Conservation (phyloP, 2,797 vertebrate genomes). For the Notolabrus celidotus region DNA sequence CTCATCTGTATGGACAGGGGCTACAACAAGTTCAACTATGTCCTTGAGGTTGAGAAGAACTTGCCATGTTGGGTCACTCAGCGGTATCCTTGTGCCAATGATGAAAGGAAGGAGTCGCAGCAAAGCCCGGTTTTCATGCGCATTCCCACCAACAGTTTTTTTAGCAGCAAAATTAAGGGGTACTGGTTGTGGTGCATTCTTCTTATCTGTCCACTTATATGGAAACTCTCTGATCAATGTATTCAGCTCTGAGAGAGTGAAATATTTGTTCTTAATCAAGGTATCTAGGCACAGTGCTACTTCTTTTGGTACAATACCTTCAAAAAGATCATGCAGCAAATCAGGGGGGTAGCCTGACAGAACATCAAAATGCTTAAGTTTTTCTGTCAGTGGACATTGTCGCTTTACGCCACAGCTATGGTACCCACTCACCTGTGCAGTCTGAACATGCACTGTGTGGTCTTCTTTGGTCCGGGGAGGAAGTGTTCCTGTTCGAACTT, state of each 20-base stretch:
- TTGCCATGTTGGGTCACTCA: constrained; percentile 50
- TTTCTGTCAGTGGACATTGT: constrained; percentile 45
- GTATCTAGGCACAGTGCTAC: constrained; percentile 34
- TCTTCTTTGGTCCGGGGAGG: constrained; percentile 11
- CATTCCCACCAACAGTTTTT: constrained; percentile 47
- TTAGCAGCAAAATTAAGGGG: constrained; percentile 29
- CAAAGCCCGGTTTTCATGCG: constrained; percentile 48
- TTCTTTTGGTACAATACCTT: constrained; percentile 44
- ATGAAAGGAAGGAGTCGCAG: constrained; percentile 50
- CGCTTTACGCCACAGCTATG: constrained; percentile 48
- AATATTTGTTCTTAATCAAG: constrained; percentile 31
- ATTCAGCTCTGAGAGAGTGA: constrained; percentile 47
- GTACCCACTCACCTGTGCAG: constrained; percentile 5
- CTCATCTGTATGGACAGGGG: constrained; percentile 39
- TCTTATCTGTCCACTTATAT: constrained; percentile 48
- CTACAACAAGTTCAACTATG: constrained; percentile 46
- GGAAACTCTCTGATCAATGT: constrained; percentile 28
- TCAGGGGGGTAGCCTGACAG: constrained; percentile 42
- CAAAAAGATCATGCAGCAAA: constrained; percentile 39
- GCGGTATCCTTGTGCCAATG: constrained; percentile 30
- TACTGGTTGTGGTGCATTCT: constrained; percentile 35
- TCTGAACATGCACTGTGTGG: constrained; percentile 32
- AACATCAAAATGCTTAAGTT: constrained; percentile 37
- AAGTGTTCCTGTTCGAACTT: constrained; percentile 42
- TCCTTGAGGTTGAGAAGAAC: constrained; percentile 52